These are phyloP conservation scores for Oreochromis niloticus DNA, from an alignment of 2,113 vertebrate species.

Conservation along the genomic window DNA sequence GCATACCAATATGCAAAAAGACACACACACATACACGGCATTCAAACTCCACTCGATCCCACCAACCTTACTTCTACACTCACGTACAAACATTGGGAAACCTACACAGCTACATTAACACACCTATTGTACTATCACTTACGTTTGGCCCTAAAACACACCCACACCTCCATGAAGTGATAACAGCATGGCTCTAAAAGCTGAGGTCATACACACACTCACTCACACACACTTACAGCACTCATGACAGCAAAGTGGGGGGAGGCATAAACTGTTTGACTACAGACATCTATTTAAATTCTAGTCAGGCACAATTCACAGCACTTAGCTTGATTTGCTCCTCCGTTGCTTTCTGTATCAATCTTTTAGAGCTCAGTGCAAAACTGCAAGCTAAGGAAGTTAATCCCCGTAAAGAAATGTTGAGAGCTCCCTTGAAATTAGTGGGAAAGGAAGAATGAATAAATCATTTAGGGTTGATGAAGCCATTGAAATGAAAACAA, in stretches of 20 bases:
- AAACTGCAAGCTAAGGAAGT: conserved; percentile 46
- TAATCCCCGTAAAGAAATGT: conserved; percentile 1
- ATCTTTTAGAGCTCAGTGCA: conserved; percentile 14
- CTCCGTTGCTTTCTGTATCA: conserved; percentile 8
- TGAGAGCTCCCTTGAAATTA: conserved; percentile 16
- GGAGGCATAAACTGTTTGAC: neutral
- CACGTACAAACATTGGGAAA: neutral
- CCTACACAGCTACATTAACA: conserved; percentile 17
- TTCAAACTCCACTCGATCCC: neutral
- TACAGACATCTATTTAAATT: conserved; percentile 45
- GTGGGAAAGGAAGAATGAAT: neutral
- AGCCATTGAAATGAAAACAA: conserved; percentile 11
- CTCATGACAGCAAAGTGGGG: neutral
- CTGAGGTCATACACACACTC: conserved; percentile 3
- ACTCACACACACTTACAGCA: neutral
- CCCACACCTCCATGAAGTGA: conserved; percentile 28
- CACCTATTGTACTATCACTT: conserved; percentile 35
- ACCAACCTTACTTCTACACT: neutral
- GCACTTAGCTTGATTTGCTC: conserved; percentile 68
- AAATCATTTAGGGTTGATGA: conserved; percentile 1
- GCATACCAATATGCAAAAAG: conserved; percentile 16
- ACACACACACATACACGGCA: neutral
- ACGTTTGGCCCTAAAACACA: conserved; percentile 44
- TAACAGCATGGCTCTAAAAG: conserved; percentile 38
- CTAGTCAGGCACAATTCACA: conserved; percentile 48